phyloP scores from a whole-genome alignment of 1,140 invertebrate species.

The Ceratina japonica region DNA sequence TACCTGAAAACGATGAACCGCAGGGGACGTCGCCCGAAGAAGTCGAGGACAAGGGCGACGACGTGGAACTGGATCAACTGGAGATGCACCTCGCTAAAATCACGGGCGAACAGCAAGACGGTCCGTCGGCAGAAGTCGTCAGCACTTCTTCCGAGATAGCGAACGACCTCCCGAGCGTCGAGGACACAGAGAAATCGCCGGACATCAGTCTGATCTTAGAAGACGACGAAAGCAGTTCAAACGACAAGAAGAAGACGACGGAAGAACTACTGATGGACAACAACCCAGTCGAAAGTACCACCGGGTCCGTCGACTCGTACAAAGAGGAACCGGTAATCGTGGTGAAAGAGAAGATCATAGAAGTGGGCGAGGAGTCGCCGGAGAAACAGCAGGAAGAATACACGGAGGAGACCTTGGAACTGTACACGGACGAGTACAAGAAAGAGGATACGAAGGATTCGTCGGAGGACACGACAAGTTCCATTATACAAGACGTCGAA shows the following conservation, averaged over 20 bases:
- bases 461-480: slow-evolving; percentile 48
- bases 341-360: slow-evolving; percentile 47
- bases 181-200: slow-evolving; percentile 68
- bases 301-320: slow-evolving; percentile 59
- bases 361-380: slow-evolving; percentile 43
- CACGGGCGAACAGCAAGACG: slow-evolving; percentile 65
- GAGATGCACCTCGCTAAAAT: slow-evolving; percentile 67
- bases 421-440: slow-evolving; percentile 51
- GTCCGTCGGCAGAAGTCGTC: slow-evolving; percentile 57
- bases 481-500: slow-evolving; percentile 51
- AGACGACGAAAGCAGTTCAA: slow-evolving; percentile 64
- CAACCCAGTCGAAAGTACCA: slow-evolving; percentile 51
- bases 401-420: slow-evolving; percentile 44
- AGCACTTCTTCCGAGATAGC: slow-evolving; percentile 63
- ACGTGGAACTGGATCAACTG: slow-evolving; percentile 59
- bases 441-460: slow-evolving; percentile 60
- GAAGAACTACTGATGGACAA: slow-evolving; percentile 57
- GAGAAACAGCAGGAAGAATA: slow-evolving; percentile 46
- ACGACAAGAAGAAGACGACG: slow-evolving; percentile 56
- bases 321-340: slow-evolving; percentile 51
- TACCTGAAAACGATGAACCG: slow-evolving; percentile 38
- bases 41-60: slow-evolving; percentile 56
- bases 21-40: slow-evolving; percentile 44
- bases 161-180: slow-evolving; percentile 60
- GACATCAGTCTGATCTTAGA: slow-evolving; percentile 70